Evolutionary conservation across 2,113 vertebrate genomes (phyloP), one percentile per base, ranked within the genome.

Genomic region (Cranoglanis bouderius): DNA sequence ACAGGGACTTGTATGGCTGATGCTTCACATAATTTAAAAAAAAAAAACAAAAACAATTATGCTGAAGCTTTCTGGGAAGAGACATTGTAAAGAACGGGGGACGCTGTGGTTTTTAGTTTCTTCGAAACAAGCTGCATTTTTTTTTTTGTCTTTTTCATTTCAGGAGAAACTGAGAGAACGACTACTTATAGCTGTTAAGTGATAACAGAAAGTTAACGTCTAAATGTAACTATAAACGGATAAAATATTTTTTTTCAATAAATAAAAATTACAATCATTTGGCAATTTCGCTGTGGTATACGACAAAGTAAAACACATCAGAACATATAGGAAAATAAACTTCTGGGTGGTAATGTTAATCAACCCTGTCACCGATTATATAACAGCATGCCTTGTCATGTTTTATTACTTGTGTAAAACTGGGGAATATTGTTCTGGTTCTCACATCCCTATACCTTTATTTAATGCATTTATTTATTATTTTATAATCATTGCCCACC

Each of bases 351-450:
- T 51, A 78, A n/a, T 6, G 75, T 78, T 75, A 49, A 13, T 75
- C 72, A 75, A 14, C 13, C 46, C 75, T 2, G 24, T 26, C 19
- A 5, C 40, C 49, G 43, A 49, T 29, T 51, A 29, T 19, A 29
- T 51, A 14, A n/a, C 46, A 29, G 2, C 12, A n/a, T 78, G 13
- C 40, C 26, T 7, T n/a, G 10, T 49, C 24, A 29, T 49, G 14
- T 6, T 51, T 6, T 75, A 43, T 77, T 26, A 13, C 40, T 26
- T 43, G 38, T 43, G 72, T 38, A 19, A 38, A 1, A 18, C 49
- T 57, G 18, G 75, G 82, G 92, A 84, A 94, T 89, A 92, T 93
- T 83, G 93, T 90, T 92, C 87, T 93, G 85, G 93, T 85, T 90
- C 89, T 10, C 94, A 46, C 10, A 26, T 26, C 21, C 19, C 21